These are phyloP conservation scores for Falco rusticolus DNA, from an alignment of 2,797 vertebrate species.

Conservation along the genomic window DNA sequence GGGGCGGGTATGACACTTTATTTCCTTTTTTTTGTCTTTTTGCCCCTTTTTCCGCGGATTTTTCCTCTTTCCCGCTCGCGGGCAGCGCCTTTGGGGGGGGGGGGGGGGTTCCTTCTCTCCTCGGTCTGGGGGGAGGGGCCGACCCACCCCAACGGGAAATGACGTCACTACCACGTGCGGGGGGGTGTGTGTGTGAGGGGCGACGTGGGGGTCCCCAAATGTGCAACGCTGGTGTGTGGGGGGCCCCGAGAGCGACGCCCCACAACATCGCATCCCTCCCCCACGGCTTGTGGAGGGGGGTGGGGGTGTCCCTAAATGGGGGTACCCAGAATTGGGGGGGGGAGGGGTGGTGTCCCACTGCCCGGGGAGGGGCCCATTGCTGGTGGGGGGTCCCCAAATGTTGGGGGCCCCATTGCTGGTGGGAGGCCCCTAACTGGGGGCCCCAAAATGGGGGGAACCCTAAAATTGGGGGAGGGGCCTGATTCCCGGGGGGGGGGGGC, in stretches of 20 bases:
- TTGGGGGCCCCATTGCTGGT: slow-evolving; percentile 57
- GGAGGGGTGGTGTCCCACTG: background rate
- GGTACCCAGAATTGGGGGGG: background rate
- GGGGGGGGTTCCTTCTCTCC: too few species aligned
- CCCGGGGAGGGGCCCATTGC: background rate
- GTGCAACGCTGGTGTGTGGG: background rate
- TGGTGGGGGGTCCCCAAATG: slow-evolving; percentile 71
- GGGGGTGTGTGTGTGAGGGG: background rate
- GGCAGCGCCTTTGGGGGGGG: too few species aligned
- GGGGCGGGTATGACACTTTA: background rate
- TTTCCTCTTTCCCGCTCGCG: too few species aligned
- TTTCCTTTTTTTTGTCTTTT: background rate
- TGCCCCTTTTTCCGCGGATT: background rate
- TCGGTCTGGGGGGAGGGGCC: slow-evolving; percentile 33
- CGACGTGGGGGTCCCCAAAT: background rate
- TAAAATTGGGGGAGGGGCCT: background rate
- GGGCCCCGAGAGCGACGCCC: background rate
- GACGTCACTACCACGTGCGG: background rate
- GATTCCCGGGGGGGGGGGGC: background rate
- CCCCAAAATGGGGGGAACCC: background rate
- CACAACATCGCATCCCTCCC: too few species aligned
- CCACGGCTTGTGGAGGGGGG: too few species aligned
- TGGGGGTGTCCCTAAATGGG: background rate
- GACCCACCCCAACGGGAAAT: background rate
- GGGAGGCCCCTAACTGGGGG: slow-evolving; percentile 25